Percentiles rank a stretch among this genome's conserved stretches.
Evolutionary conservation across 2,888 invertebrate genomes (phyloP).

Genomic region (Oscheius sp.): DNA sequence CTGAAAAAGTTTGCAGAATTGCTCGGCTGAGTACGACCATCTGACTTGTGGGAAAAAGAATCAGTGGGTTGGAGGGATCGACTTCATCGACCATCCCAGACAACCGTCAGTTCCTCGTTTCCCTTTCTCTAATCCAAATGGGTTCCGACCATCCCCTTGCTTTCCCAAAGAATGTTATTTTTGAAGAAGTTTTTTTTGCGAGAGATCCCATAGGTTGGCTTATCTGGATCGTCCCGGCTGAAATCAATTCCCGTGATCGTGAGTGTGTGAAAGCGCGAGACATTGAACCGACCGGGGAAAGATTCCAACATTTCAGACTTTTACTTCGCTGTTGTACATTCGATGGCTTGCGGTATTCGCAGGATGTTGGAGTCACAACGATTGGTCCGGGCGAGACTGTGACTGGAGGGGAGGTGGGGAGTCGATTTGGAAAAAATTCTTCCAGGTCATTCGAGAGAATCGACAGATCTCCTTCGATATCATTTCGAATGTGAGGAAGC

Average conservation of each 20-base stretch:
- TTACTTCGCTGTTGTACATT: conserved; percentile 68
- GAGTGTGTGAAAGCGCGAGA: no score
- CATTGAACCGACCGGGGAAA: no score
- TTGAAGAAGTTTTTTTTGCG: no score
- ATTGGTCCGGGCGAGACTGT: conserved; percentile 67
- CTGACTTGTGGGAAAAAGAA: conserved; percentile 65
- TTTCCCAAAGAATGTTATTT: no score
- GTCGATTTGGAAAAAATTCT: neutral
- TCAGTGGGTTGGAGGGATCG: conserved; percentile 69
- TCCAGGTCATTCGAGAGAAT: conserved; percentile 60
- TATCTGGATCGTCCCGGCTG: no score
- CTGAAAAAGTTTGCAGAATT: conserved; percentile 55
- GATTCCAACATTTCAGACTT: conserved; percentile 46
- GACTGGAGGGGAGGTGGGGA: conserved; percentile 65
- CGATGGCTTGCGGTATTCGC: conserved; percentile 67
- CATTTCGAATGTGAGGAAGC: conserved; percentile 66
- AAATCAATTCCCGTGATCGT: no score
- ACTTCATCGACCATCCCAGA: conserved; percentile 66
- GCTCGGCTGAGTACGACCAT: conserved; percentile 60
- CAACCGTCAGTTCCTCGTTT: conserved; percentile 64
- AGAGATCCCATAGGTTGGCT: no score
- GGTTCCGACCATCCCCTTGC: neutral
- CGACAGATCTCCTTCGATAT: conserved; percentile 70
- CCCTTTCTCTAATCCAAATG: neutral
- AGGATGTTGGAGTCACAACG: conserved; percentile 68